Conservation (phyloP, 2,888 invertebrate species). For the Lithophane socia region DNA sequence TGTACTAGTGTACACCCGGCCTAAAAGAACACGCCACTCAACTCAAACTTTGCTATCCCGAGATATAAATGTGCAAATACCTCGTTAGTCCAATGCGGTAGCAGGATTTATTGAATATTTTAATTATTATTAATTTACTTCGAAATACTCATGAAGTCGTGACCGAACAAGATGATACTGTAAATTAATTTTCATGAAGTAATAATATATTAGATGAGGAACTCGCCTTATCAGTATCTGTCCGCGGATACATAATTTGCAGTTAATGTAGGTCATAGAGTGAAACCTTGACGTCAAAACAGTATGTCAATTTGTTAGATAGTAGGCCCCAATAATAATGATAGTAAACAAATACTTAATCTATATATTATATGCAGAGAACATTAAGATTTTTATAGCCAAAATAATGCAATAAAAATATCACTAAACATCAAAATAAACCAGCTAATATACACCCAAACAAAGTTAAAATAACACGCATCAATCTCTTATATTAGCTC, state of each 20-base stretch:
- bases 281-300: slow-evolving; percentile 34
- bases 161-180: slow-evolving; percentile 47
- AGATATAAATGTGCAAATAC: slow-evolving; percentile 56
- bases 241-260: slow-evolving; percentile 15
- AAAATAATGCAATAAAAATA: slow-evolving; percentile 60
- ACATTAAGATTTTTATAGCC: slow-evolving; percentile 47
- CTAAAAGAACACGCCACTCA: slow-evolving; percentile 66
- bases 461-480: slow-evolving; percentile 83
- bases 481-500: slow-evolving; percentile 88
- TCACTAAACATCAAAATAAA: slow-evolving; percentile 67
- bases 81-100: slow-evolving; percentile 64
- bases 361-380: slow-evolving; percentile 20
- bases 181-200: slow-evolving; percentile 28
- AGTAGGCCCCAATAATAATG: slow-evolving; percentile 16
- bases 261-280: slow-evolving; percentile 46
- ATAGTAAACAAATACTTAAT: slow-evolving; percentile 29
- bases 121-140: slow-evolving; percentile 65
- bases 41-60: slow-evolving; percentile 61
- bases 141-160: slow-evolving; percentile 56
- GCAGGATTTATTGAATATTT: slow-evolving; percentile 66
- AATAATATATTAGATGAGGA: slow-evolving; percentile 36
- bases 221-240: slow-evolving; percentile 32
- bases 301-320: slow-evolving; percentile 27
- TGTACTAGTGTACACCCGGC: slow-evolving; percentile 58
- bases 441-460: slow-evolving; percentile 73